Percentiles rank a stretch among this genome's conserved stretches.
Conservation (phyloP, 2,113 vertebrate genomes). For the Amia ocellicauda region DNA sequence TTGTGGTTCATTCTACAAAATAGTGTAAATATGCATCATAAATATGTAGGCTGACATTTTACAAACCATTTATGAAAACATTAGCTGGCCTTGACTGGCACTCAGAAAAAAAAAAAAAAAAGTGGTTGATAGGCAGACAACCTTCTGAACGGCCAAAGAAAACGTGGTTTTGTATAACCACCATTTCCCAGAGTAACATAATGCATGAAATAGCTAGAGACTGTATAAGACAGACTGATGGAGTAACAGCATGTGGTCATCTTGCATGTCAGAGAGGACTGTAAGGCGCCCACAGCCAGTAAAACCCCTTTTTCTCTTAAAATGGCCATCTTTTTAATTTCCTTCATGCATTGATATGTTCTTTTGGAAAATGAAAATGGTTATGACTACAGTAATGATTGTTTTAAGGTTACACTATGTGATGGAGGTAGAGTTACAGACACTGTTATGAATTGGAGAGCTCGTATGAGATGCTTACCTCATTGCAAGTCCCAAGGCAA, state of each 20-base stretch:
- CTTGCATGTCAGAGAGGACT: background rate
- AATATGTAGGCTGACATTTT: slow-evolving; percentile 45
- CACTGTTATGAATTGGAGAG: slow-evolving; percentile 54
- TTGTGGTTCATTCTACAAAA: too few species aligned
- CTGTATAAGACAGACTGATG: slow-evolving; percentile 26
- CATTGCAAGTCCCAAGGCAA: slow-evolving; percentile 42
- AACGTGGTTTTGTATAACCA: slow-evolving; percentile 52
- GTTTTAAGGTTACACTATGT: slow-evolving; percentile 49
- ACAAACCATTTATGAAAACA: slow-evolving; percentile 50
- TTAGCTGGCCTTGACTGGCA: slow-evolving; percentile 48
- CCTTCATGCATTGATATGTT: too few species aligned
- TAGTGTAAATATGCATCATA: too few species aligned
- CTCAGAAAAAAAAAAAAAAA: slow-evolving; percentile 38
- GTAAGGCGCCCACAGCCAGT: background rate
- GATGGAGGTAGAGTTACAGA: slow-evolving; percentile 57
- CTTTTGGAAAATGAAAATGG: slow-evolving; percentile 47
- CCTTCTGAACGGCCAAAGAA: slow-evolving; percentile 56
- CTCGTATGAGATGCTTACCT: slow-evolving; percentile 39
- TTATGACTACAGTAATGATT: slow-evolving; percentile 55
- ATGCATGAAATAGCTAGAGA: slow-evolving; percentile 28
- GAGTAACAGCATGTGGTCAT: background rate
- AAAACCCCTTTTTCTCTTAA: background rate
- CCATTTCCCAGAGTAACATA: slow-evolving; percentile 38
- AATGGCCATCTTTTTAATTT: too few species aligned
- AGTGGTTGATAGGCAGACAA: slow-evolving; percentile 40